Conservation (phyloP, 1,140 invertebrate genomes). For the Lineus longissimus region DNA sequence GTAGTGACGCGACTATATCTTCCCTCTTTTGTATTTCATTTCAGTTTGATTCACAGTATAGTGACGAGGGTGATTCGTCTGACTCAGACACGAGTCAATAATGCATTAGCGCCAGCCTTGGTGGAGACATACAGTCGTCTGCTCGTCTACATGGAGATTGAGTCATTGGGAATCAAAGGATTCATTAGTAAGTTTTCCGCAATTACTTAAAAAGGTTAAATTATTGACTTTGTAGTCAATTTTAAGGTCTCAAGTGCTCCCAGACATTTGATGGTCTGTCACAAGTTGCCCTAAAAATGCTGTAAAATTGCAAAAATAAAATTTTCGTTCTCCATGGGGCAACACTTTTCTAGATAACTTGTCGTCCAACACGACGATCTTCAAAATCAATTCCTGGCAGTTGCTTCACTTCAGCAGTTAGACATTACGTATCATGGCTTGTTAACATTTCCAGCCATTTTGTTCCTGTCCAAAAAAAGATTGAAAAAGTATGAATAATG, state of each 20-base stretch:
- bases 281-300: too few relatives aligned
- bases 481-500: too few relatives aligned
- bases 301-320: too few relatives aligned
- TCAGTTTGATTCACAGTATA: constrained; percentile 84
- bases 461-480: too few relatives aligned
- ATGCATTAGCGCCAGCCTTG: constrained; percentile 79
- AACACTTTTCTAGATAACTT: too few relatives aligned
- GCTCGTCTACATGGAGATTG: constrained; percentile 93
- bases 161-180: constrained; percentile 92
- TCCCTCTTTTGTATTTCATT: constrained; percentile 13
- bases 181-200: constrained; percentile 83
- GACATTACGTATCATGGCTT: too few relatives aligned
- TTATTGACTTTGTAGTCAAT: neutral
- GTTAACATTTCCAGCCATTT: too few relatives aligned
- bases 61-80: constrained; percentile 84
- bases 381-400: neutral
- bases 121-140: constrained; percentile 92
- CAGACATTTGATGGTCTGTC: too few relatives aligned
- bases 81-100: constrained; percentile 74
- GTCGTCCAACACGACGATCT: neutral
- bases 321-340: too few relatives aligned
- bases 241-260: neutral
- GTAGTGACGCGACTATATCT: neutral
- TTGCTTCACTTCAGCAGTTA: too few relatives aligned
- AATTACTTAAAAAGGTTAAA: too few relatives aligned